A percentile compares a stretch with the other conserved stretches of the same genome.
Evolutionary conservation across 2,888 invertebrate species (phyloP).

Genomic region (Junonia oenone): DNA sequence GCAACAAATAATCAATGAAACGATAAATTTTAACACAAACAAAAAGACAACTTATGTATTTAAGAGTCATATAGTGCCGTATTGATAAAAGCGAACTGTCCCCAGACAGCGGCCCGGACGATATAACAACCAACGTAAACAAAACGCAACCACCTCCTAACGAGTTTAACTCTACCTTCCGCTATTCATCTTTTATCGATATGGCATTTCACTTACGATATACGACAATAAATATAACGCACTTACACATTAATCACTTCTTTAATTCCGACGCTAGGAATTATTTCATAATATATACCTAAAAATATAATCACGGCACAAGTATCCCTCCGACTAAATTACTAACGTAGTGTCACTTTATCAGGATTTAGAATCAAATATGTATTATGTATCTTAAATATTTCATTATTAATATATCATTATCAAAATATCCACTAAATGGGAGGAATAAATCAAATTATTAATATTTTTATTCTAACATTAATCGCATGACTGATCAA

Average conservation of each 20-base stretch:
- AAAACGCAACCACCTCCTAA: constrained; percentile 63
- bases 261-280: constrained; percentile 80
- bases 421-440: constrained; percentile 81
- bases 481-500: constrained; percentile 80
- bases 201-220: constrained; percentile 78
- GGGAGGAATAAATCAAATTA: constrained; percentile 81
- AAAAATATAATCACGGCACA: constrained; percentile 81
- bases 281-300: constrained; percentile 80
- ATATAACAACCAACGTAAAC: constrained; percentile 63
- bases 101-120: constrained; percentile 45
- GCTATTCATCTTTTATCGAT: constrained; percentile 79
- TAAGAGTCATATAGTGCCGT: constrained; percentile 73
- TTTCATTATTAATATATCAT: constrained; percentile 80
- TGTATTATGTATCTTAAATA: constrained; percentile 81
- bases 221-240: constrained; percentile 81
- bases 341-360: constrained; percentile 80
- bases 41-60: constrained; percentile 72
- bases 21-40: constrained; percentile 76
- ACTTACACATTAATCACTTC: constrained; percentile 80
- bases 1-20: constrained; percentile 76
- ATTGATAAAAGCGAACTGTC: constrained; percentile 76
- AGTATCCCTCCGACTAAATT: constrained; percentile 80
- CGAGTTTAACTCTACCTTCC: constrained; percentile 76
- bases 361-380: constrained; percentile 81
- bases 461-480: constrained; percentile 76